These are phyloP conservation scores for human DNA, from an alignment of 2,113 vertebrate genomes.

Conservation along the genomic window GRCh38 chr7:69467501-69468000, in stretches of 20 bases:
- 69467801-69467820: neutral
- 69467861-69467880: neutral
- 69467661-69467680: rapidly evolving
- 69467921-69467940: neutral
- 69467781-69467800: neutral
- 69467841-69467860: neutral
- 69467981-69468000: neutral
- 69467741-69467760: neutral
- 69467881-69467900: neutral
- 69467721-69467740: neutral
- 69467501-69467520: too few species aligned
- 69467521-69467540: too few species aligned
- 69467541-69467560: too few species aligned
- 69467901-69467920: neutral
- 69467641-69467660: too few species aligned
- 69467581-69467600: too few species aligned
- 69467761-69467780: neutral
- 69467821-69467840: neutral
- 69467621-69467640: too few species aligned
- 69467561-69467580: too few species aligned
- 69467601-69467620: too few species aligned
- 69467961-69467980: neutral
- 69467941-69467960: neutral
- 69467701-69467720: neutral
- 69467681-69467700: neutral